A percentile compares a stretch with the other conserved stretches of the same genome.
phyloP scores from a whole-genome alignment of 2,888 invertebrate species.

The Phyto melanocephala region DNA sequence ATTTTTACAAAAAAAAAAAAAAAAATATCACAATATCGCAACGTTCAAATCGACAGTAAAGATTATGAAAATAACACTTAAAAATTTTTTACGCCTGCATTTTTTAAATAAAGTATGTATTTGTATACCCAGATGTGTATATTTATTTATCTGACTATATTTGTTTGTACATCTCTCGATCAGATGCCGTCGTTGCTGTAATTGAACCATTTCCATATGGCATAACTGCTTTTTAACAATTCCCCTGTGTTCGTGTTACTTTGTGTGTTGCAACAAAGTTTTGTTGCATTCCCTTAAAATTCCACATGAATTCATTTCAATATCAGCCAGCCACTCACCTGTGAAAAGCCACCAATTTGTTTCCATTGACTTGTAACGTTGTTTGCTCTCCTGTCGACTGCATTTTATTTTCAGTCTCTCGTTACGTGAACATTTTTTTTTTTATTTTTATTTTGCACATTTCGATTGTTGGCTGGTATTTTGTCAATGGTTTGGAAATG shows the following conservation, averaged over 20 bases:
- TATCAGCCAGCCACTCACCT: conserved; percentile 65
- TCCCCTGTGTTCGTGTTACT: neutral
- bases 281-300: conserved; percentile 19
- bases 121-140: too few species aligned
- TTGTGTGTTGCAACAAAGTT: neutral
- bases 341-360: conserved; percentile 69
- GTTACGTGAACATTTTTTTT: neutral
- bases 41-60: too few species aligned
- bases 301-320: conserved; percentile 65
- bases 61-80: too few species aligned
- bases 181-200: neutral
- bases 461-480: conserved; percentile 50
- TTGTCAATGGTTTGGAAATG: conserved; percentile 66
- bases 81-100: too few species aligned
- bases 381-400: neutral
- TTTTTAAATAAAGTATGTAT: too few species aligned
- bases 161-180: neutral
- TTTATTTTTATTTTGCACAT: conserved; percentile 31
- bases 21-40: too few species aligned
- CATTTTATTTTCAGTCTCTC: conserved; percentile 5
- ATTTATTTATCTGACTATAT: neutral
- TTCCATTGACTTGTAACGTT: conserved; percentile 58
- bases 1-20: too few species aligned
- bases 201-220: conserved; percentile 43
- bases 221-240: conserved; percentile 37